These are phyloP conservation scores for Porphyrio hochstetteri DNA, from an alignment of 2,113 vertebrate species.

Conservation along the genomic window DNA sequence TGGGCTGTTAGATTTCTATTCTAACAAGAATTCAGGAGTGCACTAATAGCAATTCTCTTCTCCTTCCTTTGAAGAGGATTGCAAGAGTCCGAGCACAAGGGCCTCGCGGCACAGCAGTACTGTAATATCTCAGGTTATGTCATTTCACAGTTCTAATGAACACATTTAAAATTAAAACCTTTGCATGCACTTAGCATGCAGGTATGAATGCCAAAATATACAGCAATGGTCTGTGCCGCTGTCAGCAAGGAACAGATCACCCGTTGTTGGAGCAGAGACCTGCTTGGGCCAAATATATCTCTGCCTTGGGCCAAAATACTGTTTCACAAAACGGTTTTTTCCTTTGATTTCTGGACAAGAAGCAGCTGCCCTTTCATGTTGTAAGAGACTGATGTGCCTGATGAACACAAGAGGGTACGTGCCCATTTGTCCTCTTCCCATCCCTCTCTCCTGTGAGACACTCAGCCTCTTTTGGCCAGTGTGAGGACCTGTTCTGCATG, in stretches of 20 bases:
- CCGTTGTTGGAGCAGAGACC: not conserved
- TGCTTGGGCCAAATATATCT: not conserved
- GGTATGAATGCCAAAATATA: not conserved
- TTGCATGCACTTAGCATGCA: not conserved
- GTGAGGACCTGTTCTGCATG: not conserved
- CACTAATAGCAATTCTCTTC: not conserved
- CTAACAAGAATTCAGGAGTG: not conserved
- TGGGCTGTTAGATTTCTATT: not conserved
- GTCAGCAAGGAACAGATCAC: not conserved
- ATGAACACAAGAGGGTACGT: not conserved
- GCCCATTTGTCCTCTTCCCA: not conserved
- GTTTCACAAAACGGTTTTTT: not conserved
- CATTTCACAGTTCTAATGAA: not conserved
- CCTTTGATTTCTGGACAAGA: not conserved
- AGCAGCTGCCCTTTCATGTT: not conserved
- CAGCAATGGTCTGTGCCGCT: not conserved
- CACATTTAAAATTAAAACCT: not conserved
- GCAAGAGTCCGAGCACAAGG: not conserved
- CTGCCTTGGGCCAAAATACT: not conserved
- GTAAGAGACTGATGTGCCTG: not conserved
- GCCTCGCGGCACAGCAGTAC: not conserved
- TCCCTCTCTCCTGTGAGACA: not conserved
- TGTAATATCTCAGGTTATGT: not conserved
- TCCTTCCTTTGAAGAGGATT: not conserved
- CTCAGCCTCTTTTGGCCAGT: not conserved